Evolutionary conservation across 2,797 vertebrate genomes (phyloP), one percentile per base, ranked within the genome.

Genomic region (Coranthus polyacanthus): DNA sequence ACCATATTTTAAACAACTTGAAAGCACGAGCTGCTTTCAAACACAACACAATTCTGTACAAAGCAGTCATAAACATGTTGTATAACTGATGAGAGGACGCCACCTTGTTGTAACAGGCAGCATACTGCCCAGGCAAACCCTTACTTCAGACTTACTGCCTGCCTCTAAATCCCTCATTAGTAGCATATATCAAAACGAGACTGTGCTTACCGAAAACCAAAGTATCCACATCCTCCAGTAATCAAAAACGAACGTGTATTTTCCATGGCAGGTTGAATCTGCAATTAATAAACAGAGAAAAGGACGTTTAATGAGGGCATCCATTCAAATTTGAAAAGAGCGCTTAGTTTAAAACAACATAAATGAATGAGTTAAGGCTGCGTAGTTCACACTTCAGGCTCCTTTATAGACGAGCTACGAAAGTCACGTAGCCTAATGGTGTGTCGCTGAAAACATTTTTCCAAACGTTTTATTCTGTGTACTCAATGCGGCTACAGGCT

Each of bases 141-240:
- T 11, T 15, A 4, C n/a, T 8, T 9, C 3, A 5, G 1, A 11
- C 34, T 36, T 15, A 32, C 16, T 6, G 12, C 13, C 5, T 43
- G 18, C 24, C 3, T 3, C 24, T 26, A 26, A 47, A 12, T 21
- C 7, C 5, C 24, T 26, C 24, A 26, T 26, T 26, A 26, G 6
- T 6, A 26, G 24, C 3, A 26, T 26, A 26, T 6, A 24, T 47
- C 1, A 45, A 45, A 8, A 17, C 5, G 0, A 60, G 43, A 22
- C 12, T 12, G 7, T 41, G 46, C 83, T 92, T 90, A 99, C 97
- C 97, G 95, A 89, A 92, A 95, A 46, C 97, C 97, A 80, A 98
- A 96, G 72, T 99, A 99, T 24, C 98, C 97, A 50, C 94, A 93
- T 81, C 98, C 97, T 54, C 97, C 97, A 1, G 97, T 99, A 51